Evolutionary conservation across 1,140 invertebrate species (phyloP), one percentile per base, ranked within the genome.

Genomic region (Scaptomyza pallida): DNA sequence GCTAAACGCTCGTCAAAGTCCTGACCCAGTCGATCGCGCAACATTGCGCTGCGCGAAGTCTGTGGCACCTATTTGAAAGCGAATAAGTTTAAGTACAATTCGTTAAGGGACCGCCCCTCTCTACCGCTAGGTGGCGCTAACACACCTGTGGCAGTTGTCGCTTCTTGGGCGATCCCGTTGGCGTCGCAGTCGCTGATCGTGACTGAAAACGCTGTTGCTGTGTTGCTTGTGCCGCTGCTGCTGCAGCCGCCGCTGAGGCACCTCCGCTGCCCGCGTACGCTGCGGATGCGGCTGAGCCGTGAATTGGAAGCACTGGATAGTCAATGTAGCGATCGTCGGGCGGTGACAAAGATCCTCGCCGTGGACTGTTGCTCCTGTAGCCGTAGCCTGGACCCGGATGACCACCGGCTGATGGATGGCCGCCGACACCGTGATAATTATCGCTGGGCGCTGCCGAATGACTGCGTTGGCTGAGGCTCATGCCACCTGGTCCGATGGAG

Each of bases 91-190:
- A 26, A 6, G 23, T n/a, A 26, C 1, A 5, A 26, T 1, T 0
- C 23, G 23, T 2, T 6, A 26, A 26, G 23, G 1, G 6, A 26
- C n/a, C n/a, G n/a, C n/a, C n/a, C n/a, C n/a, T 23, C 4, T 23
- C 4, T 4, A 6, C 6, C 23, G 5, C 5, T 26, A 26, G 23
- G 3, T 26, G 23, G 23, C 23, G 23, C 5, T 5, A 12, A 57
- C 47, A 47, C 86, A 98, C 97, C 92, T 97, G 96, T 72, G 98
- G 98, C 74, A 99, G 94, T 93, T 99, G 97, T 67, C 98, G 93
- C 92, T 98, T 99, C 92, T 98, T 98, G 21, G 97, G 97, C 33
- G 97, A 98, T 40, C 97, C 97, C 23, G 97, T 97, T 45, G 97
- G 97, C n/a, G 97, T 98, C 26, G 96, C 96, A 30, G 96, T 98